phyloP scores from a whole-genome alignment of 2,113 vertebrate genomes.

The Notiomystis cincta region DNA sequence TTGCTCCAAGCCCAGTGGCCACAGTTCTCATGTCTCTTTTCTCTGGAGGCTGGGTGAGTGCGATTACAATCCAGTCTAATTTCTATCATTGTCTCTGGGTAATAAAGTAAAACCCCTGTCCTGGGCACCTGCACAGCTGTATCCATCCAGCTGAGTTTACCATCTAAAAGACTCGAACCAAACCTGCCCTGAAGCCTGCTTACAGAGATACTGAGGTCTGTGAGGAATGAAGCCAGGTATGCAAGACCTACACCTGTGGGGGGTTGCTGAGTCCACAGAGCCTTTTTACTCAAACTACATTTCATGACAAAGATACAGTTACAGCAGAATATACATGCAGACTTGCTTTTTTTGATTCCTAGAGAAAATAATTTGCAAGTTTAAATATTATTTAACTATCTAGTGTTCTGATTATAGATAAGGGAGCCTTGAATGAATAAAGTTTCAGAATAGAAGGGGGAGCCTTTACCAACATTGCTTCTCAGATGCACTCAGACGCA shows the following conservation, averaged over 20 bases:
- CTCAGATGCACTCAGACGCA: accelerated
- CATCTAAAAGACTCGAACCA: neutral
- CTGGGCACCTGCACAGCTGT: neutral
- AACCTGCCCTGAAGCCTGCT: neutral
- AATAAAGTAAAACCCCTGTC: neutral
- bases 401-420: neutral
- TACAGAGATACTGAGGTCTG: neutral
- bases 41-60: neutral
- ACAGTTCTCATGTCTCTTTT: neutral
- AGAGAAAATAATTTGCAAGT: too few species aligned
- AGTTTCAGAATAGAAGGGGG: neutral
- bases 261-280: neutral
- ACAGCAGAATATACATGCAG: neutral
- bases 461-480: neutral
- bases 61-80: neutral
- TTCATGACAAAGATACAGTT: neutral
- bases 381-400: neutral
- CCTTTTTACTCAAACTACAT: neutral
- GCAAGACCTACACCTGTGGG: neutral
- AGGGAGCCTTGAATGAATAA: neutral
- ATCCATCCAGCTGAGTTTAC: neutral
- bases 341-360: neutral
- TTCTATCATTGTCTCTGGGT: neutral
- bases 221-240: accelerated
- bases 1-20: neutral